Conservation (phyloP, 2,797 vertebrate species). For the Falco cherrug region DNA sequence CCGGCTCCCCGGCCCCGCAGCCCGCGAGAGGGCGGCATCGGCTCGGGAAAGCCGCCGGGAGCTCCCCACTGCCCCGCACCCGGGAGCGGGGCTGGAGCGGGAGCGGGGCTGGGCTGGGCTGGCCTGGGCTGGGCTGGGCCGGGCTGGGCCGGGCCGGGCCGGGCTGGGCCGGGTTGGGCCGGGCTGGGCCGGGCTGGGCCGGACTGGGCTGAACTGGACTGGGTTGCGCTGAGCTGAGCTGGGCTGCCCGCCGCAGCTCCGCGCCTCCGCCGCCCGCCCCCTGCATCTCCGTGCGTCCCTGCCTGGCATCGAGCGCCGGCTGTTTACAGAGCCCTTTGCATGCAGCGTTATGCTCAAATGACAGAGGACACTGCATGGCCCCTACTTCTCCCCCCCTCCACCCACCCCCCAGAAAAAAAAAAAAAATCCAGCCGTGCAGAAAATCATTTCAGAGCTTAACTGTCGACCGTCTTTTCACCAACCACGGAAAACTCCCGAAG, state of each 20-base stretch:
- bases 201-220: no score
- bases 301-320: rapidly evolving
- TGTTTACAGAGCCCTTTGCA: neutral
- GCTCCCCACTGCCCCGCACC: neutral
- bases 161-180: no score
- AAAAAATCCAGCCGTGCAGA: neutral
- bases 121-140: no score
- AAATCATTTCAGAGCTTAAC: neutral
- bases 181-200: no score
- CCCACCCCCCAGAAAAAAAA: no score
- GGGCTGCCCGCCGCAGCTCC: neutral
- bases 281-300: neutral
- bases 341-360: rapidly evolving
- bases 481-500: neutral
- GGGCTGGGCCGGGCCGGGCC: no score
- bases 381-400: rapidly evolving
- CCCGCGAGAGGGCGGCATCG: slow-evolving; percentile 67
- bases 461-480: neutral
- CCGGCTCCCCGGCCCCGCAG: neutral
- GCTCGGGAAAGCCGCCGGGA: neutral
- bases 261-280: neutral
- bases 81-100: no score
- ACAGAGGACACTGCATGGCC: neutral
- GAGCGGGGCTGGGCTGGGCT: no score
- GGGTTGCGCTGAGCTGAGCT: no score